Percentiles rank a stretch among this genome's conserved stretches.
These are phyloP conservation scores for Dermatophagoides farinae DNA, from an alignment of 1,140 invertebrate species.

Conservation along the genomic window DNA sequence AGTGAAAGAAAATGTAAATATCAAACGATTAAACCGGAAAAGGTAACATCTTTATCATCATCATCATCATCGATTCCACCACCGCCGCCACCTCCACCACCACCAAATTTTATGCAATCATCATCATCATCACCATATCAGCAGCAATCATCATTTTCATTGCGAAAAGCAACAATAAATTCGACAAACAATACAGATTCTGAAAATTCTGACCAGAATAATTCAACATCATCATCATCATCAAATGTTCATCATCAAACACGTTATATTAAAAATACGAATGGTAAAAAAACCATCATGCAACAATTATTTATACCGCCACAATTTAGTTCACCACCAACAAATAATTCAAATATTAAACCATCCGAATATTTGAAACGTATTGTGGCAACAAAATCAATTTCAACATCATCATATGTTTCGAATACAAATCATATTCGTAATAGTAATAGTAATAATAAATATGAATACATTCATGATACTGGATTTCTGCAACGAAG, in stretches of 20 bases:
- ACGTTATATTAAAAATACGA: background rate
- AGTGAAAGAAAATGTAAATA: background rate
- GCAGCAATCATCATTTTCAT: no score
- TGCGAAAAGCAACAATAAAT: no score
- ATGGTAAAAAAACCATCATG: background rate
- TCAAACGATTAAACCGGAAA: background rate
- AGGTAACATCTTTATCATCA: background rate
- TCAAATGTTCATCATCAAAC: background rate
- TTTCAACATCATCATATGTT: background rate
- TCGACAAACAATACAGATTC: background rate
- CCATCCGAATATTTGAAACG: conserved; percentile 71
- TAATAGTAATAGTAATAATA: background rate
- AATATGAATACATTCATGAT: background rate
- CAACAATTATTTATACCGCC: conserved; percentile 67
- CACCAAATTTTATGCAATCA: conserved; percentile 19
- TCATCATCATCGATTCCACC: conserved; percentile 38
- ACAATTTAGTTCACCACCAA: conserved; percentile 45
- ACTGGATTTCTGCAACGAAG: conserved; percentile 8
- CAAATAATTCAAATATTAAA: conserved; percentile 57
- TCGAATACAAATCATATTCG: background rate
- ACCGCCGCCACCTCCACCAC: conserved; percentile 33
- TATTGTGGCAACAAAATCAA: conserved; percentile 34
- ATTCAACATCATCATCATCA: background rate
- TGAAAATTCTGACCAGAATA: background rate
- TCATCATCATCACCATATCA: background rate